phyloP scores from a whole-genome alignment of 2,113 vertebrate genomes.

The Rhynchomys soricoides region DNA sequence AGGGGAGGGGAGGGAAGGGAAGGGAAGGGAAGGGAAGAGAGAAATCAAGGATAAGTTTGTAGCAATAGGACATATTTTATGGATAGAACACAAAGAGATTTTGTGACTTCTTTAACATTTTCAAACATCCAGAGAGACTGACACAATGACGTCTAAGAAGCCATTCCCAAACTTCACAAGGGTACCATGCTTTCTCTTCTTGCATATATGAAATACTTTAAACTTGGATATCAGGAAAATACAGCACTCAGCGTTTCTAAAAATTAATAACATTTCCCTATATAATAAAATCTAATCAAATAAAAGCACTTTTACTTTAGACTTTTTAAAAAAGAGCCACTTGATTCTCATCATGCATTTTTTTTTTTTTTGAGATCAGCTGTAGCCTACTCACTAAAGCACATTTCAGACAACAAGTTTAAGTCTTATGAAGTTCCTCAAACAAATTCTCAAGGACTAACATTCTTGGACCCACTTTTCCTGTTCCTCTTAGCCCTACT shows the following conservation, averaged over 20 bases:
- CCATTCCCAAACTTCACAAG: neutral
- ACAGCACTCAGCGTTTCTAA: neutral
- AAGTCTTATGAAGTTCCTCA: neutral
- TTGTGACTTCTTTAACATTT: conserved; percentile 3
- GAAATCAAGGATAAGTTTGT: neutral
- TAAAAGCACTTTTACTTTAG: conserved; percentile 4
- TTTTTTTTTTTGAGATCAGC: neutral
- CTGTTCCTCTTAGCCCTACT: conserved; percentile 5
- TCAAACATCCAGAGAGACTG: neutral
- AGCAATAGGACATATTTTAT: neutral
- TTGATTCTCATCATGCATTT: neutral
- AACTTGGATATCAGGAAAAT: conserved; percentile 42
- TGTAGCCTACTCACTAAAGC: neutral
- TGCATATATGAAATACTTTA: conserved; percentile 53
- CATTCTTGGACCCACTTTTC: neutral
- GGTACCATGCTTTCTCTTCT: neutral
- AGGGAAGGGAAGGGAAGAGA: neutral
- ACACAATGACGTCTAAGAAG: neutral
- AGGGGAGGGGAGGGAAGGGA: neutral
- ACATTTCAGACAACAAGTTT: neutral
- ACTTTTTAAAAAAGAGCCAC: neutral
- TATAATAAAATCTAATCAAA: neutral
- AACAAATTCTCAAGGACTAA: neutral
- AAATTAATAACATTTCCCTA: conserved; percentile 11
- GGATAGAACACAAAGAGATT: neutral